A percentile compares a stretch with the other conserved stretches of the same genome.
These are phyloP conservation scores for Penaeus vannamei DNA, from an alignment of 1,140 invertebrate genomes.

Conservation along the genomic window DNA sequence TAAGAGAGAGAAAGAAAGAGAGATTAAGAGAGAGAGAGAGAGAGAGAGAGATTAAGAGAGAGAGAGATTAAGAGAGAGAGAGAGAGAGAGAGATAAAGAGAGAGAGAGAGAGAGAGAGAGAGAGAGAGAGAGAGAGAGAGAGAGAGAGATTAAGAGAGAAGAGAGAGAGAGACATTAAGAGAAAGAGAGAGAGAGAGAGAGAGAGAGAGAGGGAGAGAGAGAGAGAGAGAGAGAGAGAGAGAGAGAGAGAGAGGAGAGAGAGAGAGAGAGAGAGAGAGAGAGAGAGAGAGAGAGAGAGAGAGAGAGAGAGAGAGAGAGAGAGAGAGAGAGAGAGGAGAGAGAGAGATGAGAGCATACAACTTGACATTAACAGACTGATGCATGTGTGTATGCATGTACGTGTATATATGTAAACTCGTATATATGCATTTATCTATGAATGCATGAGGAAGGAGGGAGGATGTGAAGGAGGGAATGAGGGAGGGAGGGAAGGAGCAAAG, in stretches of 20 bases:
- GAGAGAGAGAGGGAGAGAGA: background rate
- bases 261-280: no score
- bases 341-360: no score
- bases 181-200: background rate
- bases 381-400: no score
- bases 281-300: no score
- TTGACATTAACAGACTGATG: no score
- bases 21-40: background rate
- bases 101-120: background rate
- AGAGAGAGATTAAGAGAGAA: background rate
- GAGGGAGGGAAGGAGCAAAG: background rate
- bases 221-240: background rate
- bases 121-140: conserved; percentile 6
- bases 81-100: background rate
- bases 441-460: background rate
- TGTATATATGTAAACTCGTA: no score
- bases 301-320: no score
- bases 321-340: no score
- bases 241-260: no score
- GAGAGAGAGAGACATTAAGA: background rate
- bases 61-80: background rate
- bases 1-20: conserved; percentile 8
- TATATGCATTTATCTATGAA: no score
- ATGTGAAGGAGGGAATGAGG: background rate
- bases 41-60: background rate